Evolutionary conservation across 2,888 invertebrate genomes (phyloP), one percentile per base, ranked within the genome.

Genomic region (Lochmaea capreae): DNA sequence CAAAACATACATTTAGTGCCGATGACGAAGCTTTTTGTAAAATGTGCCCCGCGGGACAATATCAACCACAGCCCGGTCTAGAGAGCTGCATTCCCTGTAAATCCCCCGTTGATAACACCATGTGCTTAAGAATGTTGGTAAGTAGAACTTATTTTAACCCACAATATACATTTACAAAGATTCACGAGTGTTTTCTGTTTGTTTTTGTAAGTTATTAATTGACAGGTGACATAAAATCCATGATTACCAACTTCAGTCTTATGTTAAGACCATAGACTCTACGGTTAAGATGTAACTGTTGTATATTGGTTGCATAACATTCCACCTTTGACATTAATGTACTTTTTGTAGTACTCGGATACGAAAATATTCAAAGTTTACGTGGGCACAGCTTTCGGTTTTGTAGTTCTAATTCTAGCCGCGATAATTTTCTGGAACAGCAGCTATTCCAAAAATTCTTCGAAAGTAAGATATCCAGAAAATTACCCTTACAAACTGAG

Each of bases 61-160:
- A 86, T 75, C 87, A 87, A 77, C 85, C 85, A 0, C 78, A 79
- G n/a, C 78, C 81, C 18, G 87, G 86, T 12, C 85, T 87, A 8
- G 84, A 82, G 76, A 81, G 82, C 12, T 87, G 87, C 75, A 67
- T 85, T 3, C 76, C 79, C 3, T 87, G 87, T 78, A 79, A 81
- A 4, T 85, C 86, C 4, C 85, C 85, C 5, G 81, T 87, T 16
- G 85, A 87, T 74, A 85, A 87, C 78, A 72, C 81, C 12, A 82
- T 83, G 70, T 87, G 87, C 74, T 76, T 86, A 22, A 82, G 83
- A 61, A 82, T 83, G 79, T 71, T 84, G 74, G 85, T 85, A 79
- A 80, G 80, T 79, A 33, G 8, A 33, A 33, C 33, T 33, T 33
- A 33, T 33, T 33, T 33, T 5, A 4, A 33, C 33, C 33, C 2